Percentiles rank a stretch among this genome's conserved stretches.
Conservation (phyloP, 2,113 vertebrate genomes). For the Balaeniceps rex region DNA sequence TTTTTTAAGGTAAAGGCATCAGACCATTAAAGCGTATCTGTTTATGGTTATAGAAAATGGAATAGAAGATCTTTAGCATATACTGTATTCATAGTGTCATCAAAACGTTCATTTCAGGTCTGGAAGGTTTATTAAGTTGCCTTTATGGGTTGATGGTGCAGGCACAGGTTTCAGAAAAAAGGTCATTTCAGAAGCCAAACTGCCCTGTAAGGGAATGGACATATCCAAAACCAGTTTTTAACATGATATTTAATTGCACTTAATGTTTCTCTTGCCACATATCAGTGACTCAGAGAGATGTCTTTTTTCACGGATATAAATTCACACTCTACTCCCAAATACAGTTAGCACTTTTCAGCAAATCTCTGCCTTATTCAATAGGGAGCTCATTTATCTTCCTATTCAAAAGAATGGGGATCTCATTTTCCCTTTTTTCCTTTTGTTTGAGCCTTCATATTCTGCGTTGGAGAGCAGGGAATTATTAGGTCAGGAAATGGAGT, state of each 20-base stretch:
- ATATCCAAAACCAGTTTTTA: neutral
- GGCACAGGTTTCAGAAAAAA: constrained; percentile 28
- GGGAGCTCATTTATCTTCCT: constrained; percentile 38
- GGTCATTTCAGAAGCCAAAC: constrained; percentile 39
- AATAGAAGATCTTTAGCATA: constrained; percentile 63
- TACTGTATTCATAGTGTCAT: constrained; percentile 59
- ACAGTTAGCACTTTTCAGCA: constrained; percentile 22
- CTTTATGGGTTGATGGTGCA: constrained; percentile 43
- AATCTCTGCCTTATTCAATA: constrained; percentile 9
- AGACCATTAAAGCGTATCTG: constrained; percentile 68
- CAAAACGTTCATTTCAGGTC: constrained; percentile 62
- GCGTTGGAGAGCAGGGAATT: neutral
- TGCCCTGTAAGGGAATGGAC: neutral
- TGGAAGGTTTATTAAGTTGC: constrained; percentile 62
- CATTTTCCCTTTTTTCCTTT: neutral
- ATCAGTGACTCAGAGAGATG: neutral
- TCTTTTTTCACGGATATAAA: constrained; percentile 20
- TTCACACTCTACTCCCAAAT: neutral
- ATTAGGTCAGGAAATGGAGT: constrained; percentile 43
- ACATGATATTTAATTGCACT: neutral
- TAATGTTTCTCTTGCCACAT: neutral
- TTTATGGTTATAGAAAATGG: constrained; percentile 71
- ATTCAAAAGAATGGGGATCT: neutral
- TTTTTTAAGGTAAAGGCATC: constrained; percentile 72
- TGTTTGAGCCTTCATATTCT: constrained; percentile 23